phyloP scores from a whole-genome alignment of 2,113 vertebrate species.

The Delphinus delphis region DNA sequence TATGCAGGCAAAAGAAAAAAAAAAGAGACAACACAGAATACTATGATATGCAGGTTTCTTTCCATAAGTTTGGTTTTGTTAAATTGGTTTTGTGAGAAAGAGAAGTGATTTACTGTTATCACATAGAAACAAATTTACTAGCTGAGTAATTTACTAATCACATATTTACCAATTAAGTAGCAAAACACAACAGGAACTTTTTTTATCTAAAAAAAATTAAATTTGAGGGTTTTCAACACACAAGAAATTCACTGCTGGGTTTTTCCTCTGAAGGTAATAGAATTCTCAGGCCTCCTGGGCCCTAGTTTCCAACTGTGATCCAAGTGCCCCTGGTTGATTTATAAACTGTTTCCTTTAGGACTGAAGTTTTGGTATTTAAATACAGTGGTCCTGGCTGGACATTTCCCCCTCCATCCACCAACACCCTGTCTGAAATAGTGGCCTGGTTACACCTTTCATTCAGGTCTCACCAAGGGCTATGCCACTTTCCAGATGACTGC shows the following conservation, averaged over 20 bases:
- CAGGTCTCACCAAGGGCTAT: not conserved
- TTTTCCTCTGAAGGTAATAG: not conserved
- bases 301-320: not conserved
- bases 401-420: fast-evolving
- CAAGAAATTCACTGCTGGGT: not conserved
- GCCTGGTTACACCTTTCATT: not conserved
- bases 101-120: not conserved
- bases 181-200: not conserved
- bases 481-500: not conserved
- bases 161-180: not conserved
- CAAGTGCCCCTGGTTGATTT: not conserved
- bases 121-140: not conserved
- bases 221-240: not conserved
- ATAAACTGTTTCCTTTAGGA: not conserved
- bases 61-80: not conserved
- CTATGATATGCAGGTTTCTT: not conserved
- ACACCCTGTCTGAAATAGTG: not conserved
- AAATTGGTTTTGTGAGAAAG: not conserved
- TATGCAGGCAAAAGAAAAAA: not conserved
- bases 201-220: not conserved
- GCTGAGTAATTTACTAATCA: not conserved
- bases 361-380: not conserved
- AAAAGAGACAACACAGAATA: not conserved
- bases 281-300: not conserved
- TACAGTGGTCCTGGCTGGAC: not conserved